These are phyloP conservation scores for Stictocephala bisonia DNA, from an alignment of 2,888 invertebrate species.

Conservation along the genomic window DNA sequence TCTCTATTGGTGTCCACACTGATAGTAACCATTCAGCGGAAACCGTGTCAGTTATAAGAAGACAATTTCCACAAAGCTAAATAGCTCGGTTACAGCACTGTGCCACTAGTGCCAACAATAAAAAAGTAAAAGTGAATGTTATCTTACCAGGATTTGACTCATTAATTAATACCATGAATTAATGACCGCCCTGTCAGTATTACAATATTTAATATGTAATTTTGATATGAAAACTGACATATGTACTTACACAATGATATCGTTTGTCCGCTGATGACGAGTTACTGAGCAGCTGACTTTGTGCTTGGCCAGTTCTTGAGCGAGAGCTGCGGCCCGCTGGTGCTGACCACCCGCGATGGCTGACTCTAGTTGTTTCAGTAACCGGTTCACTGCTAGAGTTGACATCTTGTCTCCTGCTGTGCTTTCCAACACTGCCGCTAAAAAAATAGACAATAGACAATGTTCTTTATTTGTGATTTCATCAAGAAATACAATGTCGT, in stretches of 20 bases:
- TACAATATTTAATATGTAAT: neutral
- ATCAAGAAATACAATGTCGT: no score
- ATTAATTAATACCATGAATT: conserved; percentile 13
- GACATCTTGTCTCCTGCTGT: conserved; percentile 65
- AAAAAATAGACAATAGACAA: no score
- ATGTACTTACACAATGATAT: conserved; percentile 52
- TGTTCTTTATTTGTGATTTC: no score
- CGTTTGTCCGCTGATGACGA: conserved; percentile 62
- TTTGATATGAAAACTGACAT: neutral
- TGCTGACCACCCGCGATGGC: conserved; percentile 84
- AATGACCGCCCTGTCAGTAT: neutral
- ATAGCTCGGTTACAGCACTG: no score
- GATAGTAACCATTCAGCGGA: no score
- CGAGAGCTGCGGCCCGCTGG: conserved; percentile 79
- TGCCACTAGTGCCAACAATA: no score
- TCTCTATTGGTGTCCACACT: no score
- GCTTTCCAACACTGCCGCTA: conserved; percentile 24
- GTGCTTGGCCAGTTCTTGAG: conserved; percentile 80
- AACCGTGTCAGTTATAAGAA: no score
- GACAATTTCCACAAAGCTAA: no score
- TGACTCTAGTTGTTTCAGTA: conserved; percentile 78
- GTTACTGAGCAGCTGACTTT: conserved; percentile 80
- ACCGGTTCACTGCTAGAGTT: conserved; percentile 71
- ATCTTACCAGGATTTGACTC: no score
- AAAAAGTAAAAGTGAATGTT: no score